Base-by-base conservation (phyloP, 2,888 invertebrate genomes). In the Autographa gamma region DNA sequence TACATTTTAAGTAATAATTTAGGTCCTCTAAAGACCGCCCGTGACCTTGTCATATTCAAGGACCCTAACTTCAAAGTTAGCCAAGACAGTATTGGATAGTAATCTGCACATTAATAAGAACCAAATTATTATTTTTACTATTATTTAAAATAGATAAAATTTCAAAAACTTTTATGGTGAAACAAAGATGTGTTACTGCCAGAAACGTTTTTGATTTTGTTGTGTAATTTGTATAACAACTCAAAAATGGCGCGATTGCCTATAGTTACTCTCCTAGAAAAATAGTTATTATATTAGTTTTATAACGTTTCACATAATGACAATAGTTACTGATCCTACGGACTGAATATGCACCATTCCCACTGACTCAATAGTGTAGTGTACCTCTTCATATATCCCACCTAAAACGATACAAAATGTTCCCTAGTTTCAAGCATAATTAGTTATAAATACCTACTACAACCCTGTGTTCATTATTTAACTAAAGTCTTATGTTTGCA, bases 321-420 rank as follows among this genome's bases (percentile, higher is more conserved):
- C 88, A 89, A 88, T 87, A 89, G 86, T 75, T 79, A 80, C 76
- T 78, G 68, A 82, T 77, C 73, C 74, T 74, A 80, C 83, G 68
- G 90, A 91, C 89, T 90, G 90, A 91, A 74, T 82, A 84, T 73
- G 70, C 86, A 87, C 86, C 90, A 91, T 91, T 91, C 90, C 88
- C 88, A 88, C 88, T 86, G 84, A 86, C 74, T 79, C 86, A 79
- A 86, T 87, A 88, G 85, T 85, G 81, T 86, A 85, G 76, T 79
- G 73, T 83, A 83, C 81, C 87, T 90, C 87, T 90, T 88, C 83
- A 90, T 82, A 81, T 84, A 88, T 91, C 93, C 93, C 93, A 94
- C 93, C 93, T 92, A 87, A 82, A 77, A 76, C 73, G 79, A 85
- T 86, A 86, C 86, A 82, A 85, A 83, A 86, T 84, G 84, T 88